Evolutionary conservation across 2,797 vertebrate genomes (phyloP), one percentile per base, ranked within the genome.

Genomic region (Emys orbicularis): DNA sequence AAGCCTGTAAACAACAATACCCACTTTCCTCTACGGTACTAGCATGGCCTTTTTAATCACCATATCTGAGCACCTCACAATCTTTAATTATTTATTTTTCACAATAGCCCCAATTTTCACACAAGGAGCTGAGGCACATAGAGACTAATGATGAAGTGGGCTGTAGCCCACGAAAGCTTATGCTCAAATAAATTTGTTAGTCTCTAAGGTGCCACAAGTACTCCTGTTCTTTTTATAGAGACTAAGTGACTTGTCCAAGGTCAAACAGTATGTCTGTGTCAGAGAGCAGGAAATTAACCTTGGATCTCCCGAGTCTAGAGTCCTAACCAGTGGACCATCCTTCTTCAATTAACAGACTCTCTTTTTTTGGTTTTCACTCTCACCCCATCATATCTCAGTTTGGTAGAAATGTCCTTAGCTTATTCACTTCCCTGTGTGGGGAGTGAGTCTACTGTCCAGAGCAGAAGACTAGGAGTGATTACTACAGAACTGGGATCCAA

Each of bases 171-270:
- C 7, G 44, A 44, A 44, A 44, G 44, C 44, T 44, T 44, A 44
- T 44, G 44, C 44, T 44, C 44, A 44, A 44, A 44, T 44, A 44
- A 2, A 44, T 44, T 44, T 44, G 44, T 44, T 44, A 44, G 44
- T 44, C 44, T 44, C 44, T 44, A 44, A 44, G 44, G 44, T 44
- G 44, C 44, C 44, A 44, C 44, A 44, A 44, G 44, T 44, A 7
- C 44, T 44, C 44, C 44, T 44, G 44, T 44, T 44, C 44, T 44
- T 44, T 44, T 44, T 44, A 72, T 4, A 16, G 31, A 61, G 59
- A 61, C 34, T 49, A 31, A 83, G 65, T 7, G 84, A 87, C 34
- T 87, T 52, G 31, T 79, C 59, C 52, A 79, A 92, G 88, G 57
- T 88, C 81, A 90, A 1, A 29, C 19, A 3, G 6, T 2, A 83